A percentile compares a stretch with the other conserved stretches of the same genome.
Conservation (phyloP, 1,140 invertebrate genomes). For the Drosophila quadrilineata region DNA sequence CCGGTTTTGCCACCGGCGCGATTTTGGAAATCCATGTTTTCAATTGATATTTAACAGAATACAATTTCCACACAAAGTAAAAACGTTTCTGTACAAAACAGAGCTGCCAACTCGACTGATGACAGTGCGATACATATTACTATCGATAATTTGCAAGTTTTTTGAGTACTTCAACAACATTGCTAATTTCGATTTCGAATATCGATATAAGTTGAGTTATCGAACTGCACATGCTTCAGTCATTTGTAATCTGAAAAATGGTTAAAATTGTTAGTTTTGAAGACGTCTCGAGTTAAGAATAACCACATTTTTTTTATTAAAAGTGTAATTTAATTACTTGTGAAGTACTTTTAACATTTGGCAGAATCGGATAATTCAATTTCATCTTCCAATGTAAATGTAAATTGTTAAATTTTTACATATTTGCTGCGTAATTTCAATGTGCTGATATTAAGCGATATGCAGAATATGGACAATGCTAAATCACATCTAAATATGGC, state of each 20-base stretch:
- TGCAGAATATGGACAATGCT: slow-evolving; percentile 9
- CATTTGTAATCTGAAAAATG: slow-evolving; percentile 21
- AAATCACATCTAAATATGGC: slow-evolving; percentile 20
- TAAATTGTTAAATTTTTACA: slow-evolving; percentile 3
- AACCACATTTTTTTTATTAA: neutral
- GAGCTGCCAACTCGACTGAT: too few species aligned
- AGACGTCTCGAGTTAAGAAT: neutral
- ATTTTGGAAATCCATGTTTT: slow-evolving; percentile 96
- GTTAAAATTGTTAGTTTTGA: neutral
- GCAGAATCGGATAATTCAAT: neutral
- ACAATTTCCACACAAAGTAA: slow-evolving; percentile 13
- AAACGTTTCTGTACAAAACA: slow-evolving; percentile 1
- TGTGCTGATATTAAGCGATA: neutral
- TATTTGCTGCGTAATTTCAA: slow-evolving; percentile 30
- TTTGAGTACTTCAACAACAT: neutral
- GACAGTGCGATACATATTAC: neutral
- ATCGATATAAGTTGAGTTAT: slow-evolving; percentile 15
- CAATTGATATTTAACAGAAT: slow-evolving; percentile 12
- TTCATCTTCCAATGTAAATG: neutral
- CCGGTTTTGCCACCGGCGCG: slow-evolving; percentile 99
- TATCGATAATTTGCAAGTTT: neutral
- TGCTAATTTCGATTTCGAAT: neutral
- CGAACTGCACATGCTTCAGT: slow-evolving; percentile 50
- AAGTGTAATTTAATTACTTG: neutral
- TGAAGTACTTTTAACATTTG: neutral